Evolutionary conservation across 2,797 vertebrate species (phyloP).

Genomic region (Epinephelus malabaricus): DNA sequence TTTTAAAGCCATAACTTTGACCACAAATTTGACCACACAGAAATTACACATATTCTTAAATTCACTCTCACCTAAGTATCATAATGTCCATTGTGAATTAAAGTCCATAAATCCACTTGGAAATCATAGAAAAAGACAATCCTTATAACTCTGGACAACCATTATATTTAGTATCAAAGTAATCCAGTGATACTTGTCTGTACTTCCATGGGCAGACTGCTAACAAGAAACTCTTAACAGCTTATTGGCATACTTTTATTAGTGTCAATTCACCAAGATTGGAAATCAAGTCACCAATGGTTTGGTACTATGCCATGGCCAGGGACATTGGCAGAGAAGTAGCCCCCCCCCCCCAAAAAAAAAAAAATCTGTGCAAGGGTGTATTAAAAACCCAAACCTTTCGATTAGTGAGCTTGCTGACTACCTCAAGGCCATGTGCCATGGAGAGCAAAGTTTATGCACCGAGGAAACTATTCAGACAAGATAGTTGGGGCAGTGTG

Average conservation of each 20-base stretch:
- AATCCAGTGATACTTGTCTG: not conserved
- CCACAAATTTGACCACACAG: not conserved
- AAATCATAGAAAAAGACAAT: not conserved
- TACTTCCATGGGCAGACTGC: not conserved
- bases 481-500: not conserved
- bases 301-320: too few relatives aligned
- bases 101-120: not conserved
- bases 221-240: too few relatives aligned
- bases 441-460: not conserved
- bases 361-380: not conserved
- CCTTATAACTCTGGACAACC: not conserved
- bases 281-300: too few relatives aligned
- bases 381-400: not conserved
- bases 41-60: not conserved
- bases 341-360: too few relatives aligned
- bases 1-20: too few relatives aligned
- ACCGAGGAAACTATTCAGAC: not conserved
- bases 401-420: not conserved
- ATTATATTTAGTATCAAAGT: not conserved
- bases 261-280: not conserved
- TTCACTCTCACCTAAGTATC: not conserved
- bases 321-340: too few relatives aligned
- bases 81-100: not conserved
- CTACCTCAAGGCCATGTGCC: not conserved
- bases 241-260: not conserved